These are phyloP conservation scores for Trachymyrmex cornetzi DNA, from an alignment of 1,140 invertebrate genomes.

Conservation along the genomic window DNA sequence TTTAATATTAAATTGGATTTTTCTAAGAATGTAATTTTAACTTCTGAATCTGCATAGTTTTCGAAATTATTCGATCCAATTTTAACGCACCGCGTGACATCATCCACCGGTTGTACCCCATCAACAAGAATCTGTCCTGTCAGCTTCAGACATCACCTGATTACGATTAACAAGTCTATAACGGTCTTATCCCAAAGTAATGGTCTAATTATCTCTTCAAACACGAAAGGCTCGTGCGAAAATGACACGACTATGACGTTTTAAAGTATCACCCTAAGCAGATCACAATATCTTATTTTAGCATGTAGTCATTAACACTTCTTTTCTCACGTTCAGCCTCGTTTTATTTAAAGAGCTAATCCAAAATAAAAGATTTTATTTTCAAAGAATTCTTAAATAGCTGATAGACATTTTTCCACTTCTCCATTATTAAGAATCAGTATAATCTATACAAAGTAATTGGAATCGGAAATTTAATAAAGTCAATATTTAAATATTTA, in stretches of 20 bases:
- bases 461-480: too few species aligned
- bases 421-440: too few species aligned
- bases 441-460: too few species aligned
- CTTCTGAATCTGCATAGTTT: neutral
- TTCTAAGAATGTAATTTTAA: neutral
- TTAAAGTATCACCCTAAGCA: neutral
- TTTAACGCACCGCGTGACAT: constrained; percentile 16
- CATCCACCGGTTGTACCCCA: neutral
- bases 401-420: neutral
- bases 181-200: constrained; percentile 22
- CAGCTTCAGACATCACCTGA: constrained; percentile 36
- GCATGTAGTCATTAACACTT: constrained; percentile 33
- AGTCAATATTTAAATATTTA: too few species aligned
- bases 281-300: constrained; percentile 33
- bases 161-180: constrained; percentile 62
- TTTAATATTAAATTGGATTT: too few species aligned
- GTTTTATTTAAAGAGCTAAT: constrained; percentile 28
- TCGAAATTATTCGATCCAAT: constrained; percentile 6
- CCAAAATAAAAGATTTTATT: neutral
- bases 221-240: constrained; percentile 28
- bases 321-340: neutral
- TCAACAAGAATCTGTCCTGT: constrained; percentile 31
- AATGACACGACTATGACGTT: constrained; percentile 36
- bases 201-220: constrained; percentile 64
- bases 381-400: neutral